A percentile compares a stretch with the other conserved stretches of the same genome.
Evolutionary conservation across 64 coral and sea anemone species (phyloP).

Genomic region (Montipora foliosa): DNA sequence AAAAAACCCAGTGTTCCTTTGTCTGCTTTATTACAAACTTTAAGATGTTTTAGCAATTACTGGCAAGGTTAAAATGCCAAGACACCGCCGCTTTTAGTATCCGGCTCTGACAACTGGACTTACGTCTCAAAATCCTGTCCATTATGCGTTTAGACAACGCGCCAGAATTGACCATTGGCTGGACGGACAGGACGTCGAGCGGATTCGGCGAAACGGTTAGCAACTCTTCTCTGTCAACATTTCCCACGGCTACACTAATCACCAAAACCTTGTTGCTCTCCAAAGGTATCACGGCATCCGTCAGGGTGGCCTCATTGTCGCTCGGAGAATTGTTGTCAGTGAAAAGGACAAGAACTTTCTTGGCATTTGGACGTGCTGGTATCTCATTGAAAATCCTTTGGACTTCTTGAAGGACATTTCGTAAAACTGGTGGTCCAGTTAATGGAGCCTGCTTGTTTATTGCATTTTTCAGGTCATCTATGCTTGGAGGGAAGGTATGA

Average conservation of each 20-base stretch:
- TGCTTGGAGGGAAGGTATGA: slow-evolving; percentile 21
- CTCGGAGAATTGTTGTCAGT: slow-evolving; percentile 68
- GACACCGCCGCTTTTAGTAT: too few relatives aligned
- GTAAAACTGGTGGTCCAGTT: slow-evolving; percentile 38
- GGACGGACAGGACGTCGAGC: slow-evolving; percentile 24
- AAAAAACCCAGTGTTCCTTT: too few relatives aligned
- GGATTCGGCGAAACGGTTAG: slow-evolving; percentile 39
- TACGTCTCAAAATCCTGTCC: slow-evolving; percentile 70
- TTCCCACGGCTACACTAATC: slow-evolving; percentile 4
- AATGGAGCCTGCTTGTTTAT: slow-evolving; percentile 40
- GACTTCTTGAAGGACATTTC: slow-evolving; percentile 58
- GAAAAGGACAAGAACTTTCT: slow-evolving; percentile 80
- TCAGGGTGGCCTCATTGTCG: not conserved
- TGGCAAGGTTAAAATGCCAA: too few relatives aligned
- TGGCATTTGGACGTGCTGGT: slow-evolving; percentile 52
- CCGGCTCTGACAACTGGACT: not conserved
- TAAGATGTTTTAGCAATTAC: too few relatives aligned
- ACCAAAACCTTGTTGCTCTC: slow-evolving; percentile 15
- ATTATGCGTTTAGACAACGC: slow-evolving; percentile 66
- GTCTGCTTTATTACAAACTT: too few relatives aligned
- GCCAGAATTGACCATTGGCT: slow-evolving; percentile 2
- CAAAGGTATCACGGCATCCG: slow-evolving; percentile 6
- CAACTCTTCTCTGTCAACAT: slow-evolving; percentile 22
- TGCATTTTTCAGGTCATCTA: slow-evolving; percentile 58
- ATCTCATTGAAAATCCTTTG: slow-evolving; percentile 55